Percentiles rank a stretch among this genome's conserved stretches.
Conservation (phyloP, 1,140 invertebrate species). For the fruit fly (Drosophila melanogaster) region DNA sequence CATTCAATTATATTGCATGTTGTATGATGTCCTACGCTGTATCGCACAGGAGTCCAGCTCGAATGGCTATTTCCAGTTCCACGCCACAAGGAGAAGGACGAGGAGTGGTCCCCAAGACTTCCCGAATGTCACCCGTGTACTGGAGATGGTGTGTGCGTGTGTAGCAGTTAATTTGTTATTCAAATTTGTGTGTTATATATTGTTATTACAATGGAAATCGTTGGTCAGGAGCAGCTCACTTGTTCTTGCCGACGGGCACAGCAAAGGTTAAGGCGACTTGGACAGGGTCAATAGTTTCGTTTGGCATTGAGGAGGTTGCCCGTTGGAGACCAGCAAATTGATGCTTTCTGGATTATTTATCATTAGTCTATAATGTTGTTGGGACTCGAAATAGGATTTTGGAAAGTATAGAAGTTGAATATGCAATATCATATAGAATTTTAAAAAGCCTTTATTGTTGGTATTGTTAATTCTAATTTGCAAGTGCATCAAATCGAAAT, state of each 20-base stretch:
- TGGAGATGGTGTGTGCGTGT: constrained; percentile 30
- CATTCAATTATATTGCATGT: constrained; percentile 80
- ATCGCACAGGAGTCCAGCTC: constrained; percentile 39
- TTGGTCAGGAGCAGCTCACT: constrained; percentile 49
- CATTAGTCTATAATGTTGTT: neutral
- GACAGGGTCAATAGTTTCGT: constrained; percentile 44
- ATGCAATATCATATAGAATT: too few species aligned
- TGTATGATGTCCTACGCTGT: constrained; percentile 15
- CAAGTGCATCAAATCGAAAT: neutral
- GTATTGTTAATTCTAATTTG: neutral
- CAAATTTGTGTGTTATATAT: constrained; percentile 83
- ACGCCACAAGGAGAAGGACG: constrained; percentile 43
- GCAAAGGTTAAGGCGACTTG: constrained; percentile 31
- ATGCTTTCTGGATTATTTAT: constrained; percentile 9
- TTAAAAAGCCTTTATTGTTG: too few species aligned
- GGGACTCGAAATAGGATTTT: neutral
- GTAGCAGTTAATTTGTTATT: constrained; percentile 78
- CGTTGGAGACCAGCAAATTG: neutral
- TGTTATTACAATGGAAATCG: constrained; percentile 79
- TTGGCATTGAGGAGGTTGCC: constrained; percentile 11
- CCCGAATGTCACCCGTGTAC: constrained; percentile 46
- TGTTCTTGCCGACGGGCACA: constrained; percentile 56
- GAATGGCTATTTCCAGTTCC: constrained; percentile 67
- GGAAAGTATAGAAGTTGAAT: too few species aligned
- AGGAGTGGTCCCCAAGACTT: constrained; percentile 23